Evolutionary conservation across 92 coral and sea anemone species (phyloP), one percentile per base, ranked within the genome.

Genomic region (Chrysogorgia sp.): DNA sequence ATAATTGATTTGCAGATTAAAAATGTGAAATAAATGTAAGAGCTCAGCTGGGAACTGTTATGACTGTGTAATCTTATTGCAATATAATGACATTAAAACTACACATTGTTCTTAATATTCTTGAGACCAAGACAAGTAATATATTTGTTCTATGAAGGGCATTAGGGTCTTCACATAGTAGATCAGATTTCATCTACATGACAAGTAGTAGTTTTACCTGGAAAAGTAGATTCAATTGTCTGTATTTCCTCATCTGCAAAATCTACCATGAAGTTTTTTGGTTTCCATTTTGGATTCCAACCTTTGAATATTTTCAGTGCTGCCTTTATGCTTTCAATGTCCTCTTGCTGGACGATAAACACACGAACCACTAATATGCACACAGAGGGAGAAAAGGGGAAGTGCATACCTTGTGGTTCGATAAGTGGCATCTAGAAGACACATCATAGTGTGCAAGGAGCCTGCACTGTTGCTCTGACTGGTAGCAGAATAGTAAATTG

Each of bases 371-470:
- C 33, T 59, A 22, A 40, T 59, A 28, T 59, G 28, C 10, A 59
- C 34, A 59, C 65, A 59, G 4, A 59, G 65, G 65, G 33, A 59
- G 8, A 59, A 59, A 23, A 59, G 65, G 7, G 65, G 65, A 59
- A 59, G 65, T 59, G 65, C 65, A 59, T 59, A 58, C 64, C 64
- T 58, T 58, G 64, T 58, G 24, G 64, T 58, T 58, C 64, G 64
- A 34, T 58, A 58, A 20, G 64, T 58, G 64, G 64, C 64, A 58
- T 58, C 64, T 3, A 58, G 64, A 3, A 58, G 29, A 34, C 64
- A 58, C 29, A 58, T 58, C 64, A 58, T 58, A 58, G 24, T 34
- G 7, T 58, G 64, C 29, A 24, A 58, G 64, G 24, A 58, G 30
- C 1, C 64, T 31, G 30, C 64, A 34, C 30, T 58, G 64, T 58